Percentiles rank a stretch among this genome's conserved stretches.
These are phyloP conservation scores for Scophthalmus maximus DNA, from an alignment of 2,113 vertebrate species.

Conservation along the genomic window DNA sequence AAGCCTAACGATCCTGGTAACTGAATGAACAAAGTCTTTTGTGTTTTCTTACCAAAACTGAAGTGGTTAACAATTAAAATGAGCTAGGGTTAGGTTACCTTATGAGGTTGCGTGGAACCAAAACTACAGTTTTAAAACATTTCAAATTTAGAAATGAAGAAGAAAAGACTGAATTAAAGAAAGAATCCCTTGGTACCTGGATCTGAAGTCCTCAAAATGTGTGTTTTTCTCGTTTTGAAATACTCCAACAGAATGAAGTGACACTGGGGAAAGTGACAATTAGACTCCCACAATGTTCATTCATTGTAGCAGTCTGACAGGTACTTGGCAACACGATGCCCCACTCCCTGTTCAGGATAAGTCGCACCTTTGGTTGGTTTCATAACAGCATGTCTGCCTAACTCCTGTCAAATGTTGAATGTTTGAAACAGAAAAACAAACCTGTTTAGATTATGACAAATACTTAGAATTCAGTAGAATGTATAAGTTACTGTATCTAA, in stretches of 20 bases:
- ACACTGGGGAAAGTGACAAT: constrained; percentile 48
- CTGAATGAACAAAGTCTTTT: constrained; percentile 7
- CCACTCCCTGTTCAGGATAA: constrained; percentile 15
- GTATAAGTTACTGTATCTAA: too few relatives aligned
- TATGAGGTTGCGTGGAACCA: too few relatives aligned
- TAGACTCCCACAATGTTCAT: constrained; percentile 24
- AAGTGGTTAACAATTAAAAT: background rate
- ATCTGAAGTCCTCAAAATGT: background rate
- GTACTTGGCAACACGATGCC: constrained; percentile 17
- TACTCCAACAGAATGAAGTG: constrained; percentile 33
- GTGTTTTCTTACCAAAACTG: too few relatives aligned
- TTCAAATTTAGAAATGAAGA: too few relatives aligned
- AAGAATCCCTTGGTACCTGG: too few relatives aligned
- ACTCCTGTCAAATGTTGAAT: background rate
- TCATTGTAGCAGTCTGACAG: constrained; percentile 39
- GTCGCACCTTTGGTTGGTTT: constrained; percentile 1
- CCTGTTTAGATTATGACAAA: background rate
- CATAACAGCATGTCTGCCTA: background rate
- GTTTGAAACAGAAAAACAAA: background rate
- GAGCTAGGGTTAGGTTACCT: background rate
- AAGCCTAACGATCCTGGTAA: constrained; percentile 34
- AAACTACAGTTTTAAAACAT: too few relatives aligned
- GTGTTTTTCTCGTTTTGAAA: constrained; percentile 40
- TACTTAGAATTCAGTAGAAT: too few relatives aligned
- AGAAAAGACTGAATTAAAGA: too few relatives aligned